Percentiles rank a stretch among this genome's conserved stretches.
phyloP scores from a whole-genome alignment of 2,113 vertebrate species.

The Nibea albiflora region DNA sequence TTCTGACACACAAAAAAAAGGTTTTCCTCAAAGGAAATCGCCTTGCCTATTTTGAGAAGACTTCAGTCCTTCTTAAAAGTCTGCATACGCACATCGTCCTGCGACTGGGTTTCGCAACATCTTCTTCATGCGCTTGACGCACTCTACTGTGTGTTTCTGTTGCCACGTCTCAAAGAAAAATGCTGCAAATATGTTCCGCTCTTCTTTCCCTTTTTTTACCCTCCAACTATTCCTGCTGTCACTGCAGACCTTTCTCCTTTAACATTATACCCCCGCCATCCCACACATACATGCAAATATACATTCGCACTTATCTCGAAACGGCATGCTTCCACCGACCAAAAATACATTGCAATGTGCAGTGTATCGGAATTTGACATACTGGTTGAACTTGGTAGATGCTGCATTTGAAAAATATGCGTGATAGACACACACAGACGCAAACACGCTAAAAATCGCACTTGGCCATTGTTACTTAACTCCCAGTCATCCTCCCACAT shows the following conservation, averaged over 20 bases:
- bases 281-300: conserved; percentile 20
- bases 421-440: conserved; percentile 16
- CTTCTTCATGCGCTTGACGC: conserved; percentile 3
- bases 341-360: conserved; percentile 10
- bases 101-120: neutral
- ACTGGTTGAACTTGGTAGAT: conserved; percentile 23
- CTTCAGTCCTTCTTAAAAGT: neutral
- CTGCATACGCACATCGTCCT: neutral
- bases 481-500: conserved; percentile 75
- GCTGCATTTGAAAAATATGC: neutral
- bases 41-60: neutral
- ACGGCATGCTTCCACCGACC: conserved; percentile 13
- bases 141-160: neutral
- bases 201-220: conserved; percentile 1
- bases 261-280: conserved; percentile 22
- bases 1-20: neutral
- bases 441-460: conserved; percentile 23
- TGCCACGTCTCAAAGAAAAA: conserved; percentile 2
- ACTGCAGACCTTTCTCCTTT: conserved; percentile 44
- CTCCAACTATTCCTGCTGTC: conserved; percentile 52
- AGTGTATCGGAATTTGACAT: conserved; percentile 28
- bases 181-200: conserved; percentile 2
- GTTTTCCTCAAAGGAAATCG: neutral
- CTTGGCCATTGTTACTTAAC: conserved; percentile 71
- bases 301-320: conserved; percentile 20